phyloP scores from a whole-genome alignment of 2,888 invertebrate species.

The Mycalesis mineus region DNA sequence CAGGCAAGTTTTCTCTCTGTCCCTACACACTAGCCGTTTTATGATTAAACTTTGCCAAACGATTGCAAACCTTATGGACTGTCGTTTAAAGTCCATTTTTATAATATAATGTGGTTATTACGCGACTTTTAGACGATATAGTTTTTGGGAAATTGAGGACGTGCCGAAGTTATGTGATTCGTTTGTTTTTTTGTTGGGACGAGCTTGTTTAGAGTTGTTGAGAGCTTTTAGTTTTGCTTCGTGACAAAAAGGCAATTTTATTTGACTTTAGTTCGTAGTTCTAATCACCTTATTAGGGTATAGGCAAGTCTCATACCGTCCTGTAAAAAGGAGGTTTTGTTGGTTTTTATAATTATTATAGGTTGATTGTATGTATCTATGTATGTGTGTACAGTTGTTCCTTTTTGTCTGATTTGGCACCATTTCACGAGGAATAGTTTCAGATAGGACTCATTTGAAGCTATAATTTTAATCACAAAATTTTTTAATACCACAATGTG shows the following conservation, averaged over 20 bases:
- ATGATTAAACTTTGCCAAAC: background rate
- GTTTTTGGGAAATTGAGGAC: conserved; percentile 17
- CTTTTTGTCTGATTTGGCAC: no score
- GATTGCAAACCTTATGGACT: background rate
- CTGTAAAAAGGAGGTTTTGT: no score
- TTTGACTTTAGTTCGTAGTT: background rate
- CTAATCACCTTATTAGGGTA: no score
- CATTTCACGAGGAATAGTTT: no score
- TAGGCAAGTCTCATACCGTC: no score
- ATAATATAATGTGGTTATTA: background rate
- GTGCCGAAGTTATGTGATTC: conserved; percentile 18
- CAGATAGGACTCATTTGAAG: no score
- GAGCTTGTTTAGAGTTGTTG: conserved; percentile 4
- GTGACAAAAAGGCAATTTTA: conserved; percentile 2
- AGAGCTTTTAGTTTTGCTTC: background rate
- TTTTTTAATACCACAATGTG: no score
- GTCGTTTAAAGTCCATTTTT: background rate
- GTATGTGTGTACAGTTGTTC: no score
- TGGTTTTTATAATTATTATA: no score
- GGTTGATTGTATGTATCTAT: no score
- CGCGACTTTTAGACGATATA: conserved; percentile 1
- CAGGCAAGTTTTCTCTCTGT: conserved; percentile 5
- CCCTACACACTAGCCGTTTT: conserved; percentile 2
- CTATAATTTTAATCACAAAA: no score
- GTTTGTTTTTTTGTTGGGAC: conserved; percentile 12